Evolutionary conservation across 2,113 vertebrate species (phyloP).

Genomic region (Scolopax mira): DNA sequence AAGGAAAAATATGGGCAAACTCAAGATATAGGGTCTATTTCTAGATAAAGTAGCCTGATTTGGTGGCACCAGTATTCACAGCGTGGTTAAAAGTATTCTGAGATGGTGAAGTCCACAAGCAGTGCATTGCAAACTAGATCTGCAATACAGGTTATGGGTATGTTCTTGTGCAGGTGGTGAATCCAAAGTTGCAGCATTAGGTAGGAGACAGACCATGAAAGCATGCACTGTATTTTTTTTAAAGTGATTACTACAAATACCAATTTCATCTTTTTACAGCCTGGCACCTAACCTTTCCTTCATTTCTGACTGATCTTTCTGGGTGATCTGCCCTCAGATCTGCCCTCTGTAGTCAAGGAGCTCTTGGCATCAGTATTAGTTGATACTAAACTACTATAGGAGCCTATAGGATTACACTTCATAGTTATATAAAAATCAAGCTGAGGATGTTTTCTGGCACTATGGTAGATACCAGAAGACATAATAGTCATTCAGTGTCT

Average conservation of each 20-base stretch:
- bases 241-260: neutral
- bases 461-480: neutral
- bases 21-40: neutral
- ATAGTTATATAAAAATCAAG: neutral
- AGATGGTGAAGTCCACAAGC: neutral
- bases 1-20: neutral
- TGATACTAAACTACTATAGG: neutral
- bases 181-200: neutral
- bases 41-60: neutral
- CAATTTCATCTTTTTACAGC: neutral
- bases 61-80: neutral
- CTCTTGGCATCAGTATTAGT: neutral
- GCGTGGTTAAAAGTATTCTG: neutral
- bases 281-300: neutral
- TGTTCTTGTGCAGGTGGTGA: neutral
- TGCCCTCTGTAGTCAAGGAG: neutral
- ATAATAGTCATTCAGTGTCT: neutral
- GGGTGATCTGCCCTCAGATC: neutral
- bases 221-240: neutral
- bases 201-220: neutral
- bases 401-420: neutral
- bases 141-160: neutral
- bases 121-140: neutral
- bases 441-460: neutral
- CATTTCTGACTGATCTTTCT: neutral